A percentile compares a stretch with the other conserved stretches of the same genome.
These are phyloP conservation scores for Bombus superbus DNA, from an alignment of 1,140 invertebrate genomes.

Conservation along the genomic window DNA sequence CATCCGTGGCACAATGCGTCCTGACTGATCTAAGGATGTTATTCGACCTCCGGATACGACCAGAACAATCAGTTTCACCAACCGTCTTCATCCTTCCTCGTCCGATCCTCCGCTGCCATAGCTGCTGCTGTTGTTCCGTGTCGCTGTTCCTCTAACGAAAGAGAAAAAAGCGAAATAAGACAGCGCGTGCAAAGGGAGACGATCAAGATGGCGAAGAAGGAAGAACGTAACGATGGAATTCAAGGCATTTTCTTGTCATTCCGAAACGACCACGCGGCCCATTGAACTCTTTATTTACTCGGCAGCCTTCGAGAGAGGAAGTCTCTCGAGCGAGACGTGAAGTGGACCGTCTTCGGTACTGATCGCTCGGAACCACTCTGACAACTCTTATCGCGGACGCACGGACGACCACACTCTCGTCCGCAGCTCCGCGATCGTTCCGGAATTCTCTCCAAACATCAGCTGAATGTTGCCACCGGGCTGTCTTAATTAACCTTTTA, in stretches of 20 bases:
- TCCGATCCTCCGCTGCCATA: not conserved
- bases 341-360: slow-evolving; percentile 52
- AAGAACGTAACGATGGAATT: slow-evolving; percentile 55
- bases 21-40: slow-evolving; percentile 41
- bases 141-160: not conserved
- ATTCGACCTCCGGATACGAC: slow-evolving; percentile 37
- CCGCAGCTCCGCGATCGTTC: too few species aligned
- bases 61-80: slow-evolving; percentile 21
- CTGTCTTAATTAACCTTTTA: slow-evolving; percentile 22
- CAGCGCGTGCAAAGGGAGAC: slow-evolving; percentile 23
- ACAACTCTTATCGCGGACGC: slow-evolving; percentile 38
- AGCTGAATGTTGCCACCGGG: too few species aligned
- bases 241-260: slow-evolving; percentile 64
- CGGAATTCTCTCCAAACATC: not conserved
- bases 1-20: slow-evolving; percentile 20
- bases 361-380: slow-evolving; percentile 40
- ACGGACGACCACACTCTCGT: not conserved
- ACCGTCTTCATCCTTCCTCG: slow-evolving; percentile 27
- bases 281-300: slow-evolving; percentile 71
- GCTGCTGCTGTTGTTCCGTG: not conserved
- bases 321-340: slow-evolving; percentile 43
- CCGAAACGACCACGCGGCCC: slow-evolving; percentile 61
- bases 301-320: slow-evolving; percentile 46
- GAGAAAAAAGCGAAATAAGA: slow-evolving; percentile 41
- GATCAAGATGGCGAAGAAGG: slow-evolving; percentile 25